Evolutionary conservation across 2,888 invertebrate species (phyloP).

Genomic region (Chrysina gloriosa): DNA sequence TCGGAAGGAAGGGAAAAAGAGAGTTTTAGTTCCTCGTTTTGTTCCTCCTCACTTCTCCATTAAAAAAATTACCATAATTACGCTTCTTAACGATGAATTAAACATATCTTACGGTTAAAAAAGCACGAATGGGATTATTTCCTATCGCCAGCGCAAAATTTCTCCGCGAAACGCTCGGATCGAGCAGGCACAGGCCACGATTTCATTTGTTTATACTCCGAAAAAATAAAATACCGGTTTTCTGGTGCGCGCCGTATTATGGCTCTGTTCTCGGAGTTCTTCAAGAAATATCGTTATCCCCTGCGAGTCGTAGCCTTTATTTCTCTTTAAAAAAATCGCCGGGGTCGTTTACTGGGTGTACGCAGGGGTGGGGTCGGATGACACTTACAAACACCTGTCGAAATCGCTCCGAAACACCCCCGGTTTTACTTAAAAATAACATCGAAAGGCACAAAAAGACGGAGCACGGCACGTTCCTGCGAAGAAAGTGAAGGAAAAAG

Average conservation of each 20-base stretch:
- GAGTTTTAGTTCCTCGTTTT: neutral
- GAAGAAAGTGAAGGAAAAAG: slow-evolving; percentile 1
- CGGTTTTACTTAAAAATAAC: slow-evolving; percentile 21
- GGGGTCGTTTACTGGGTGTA: too few relatives aligned
- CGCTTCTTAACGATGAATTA: too few relatives aligned
- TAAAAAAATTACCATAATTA: too few relatives aligned
- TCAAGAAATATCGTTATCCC: too few relatives aligned
- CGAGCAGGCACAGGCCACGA: slow-evolving; percentile 2
- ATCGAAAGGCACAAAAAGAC: neutral
- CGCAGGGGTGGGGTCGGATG: too few relatives aligned
- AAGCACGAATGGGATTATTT: slow-evolving; percentile 8
- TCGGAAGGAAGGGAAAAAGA: neutral
- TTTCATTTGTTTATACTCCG: slow-evolving; percentile 43
- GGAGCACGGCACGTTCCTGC: neutral
- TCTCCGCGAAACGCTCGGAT: neutral
- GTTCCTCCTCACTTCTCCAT: too few relatives aligned
- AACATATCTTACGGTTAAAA: slow-evolving; percentile 21
- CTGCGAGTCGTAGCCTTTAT: too few relatives aligned
- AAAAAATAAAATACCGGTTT: slow-evolving; percentile 43
- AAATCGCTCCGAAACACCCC: neutral
- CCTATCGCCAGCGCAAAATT: slow-evolving; percentile 8
- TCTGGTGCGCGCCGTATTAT: slow-evolving; percentile 21
- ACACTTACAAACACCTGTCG: slow-evolving; percentile 8
- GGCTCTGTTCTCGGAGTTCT: neutral
- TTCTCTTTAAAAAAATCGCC: too few relatives aligned